These are phyloP conservation scores for Orchesella flavescens DNA, from an alignment of 2,888 invertebrate genomes.

Conservation along the genomic window DNA sequence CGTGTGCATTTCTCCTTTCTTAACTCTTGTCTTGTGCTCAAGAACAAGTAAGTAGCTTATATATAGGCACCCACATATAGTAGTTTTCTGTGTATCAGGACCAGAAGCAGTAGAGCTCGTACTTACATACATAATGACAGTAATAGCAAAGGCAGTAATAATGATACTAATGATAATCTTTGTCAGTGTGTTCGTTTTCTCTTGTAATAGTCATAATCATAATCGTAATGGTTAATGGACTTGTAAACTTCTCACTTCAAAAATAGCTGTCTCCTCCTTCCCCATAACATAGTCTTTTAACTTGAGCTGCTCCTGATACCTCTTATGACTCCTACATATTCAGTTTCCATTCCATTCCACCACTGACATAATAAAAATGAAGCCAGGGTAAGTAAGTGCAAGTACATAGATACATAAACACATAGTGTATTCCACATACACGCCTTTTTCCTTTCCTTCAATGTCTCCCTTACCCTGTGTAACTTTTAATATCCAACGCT, in stretches of 20 bases:
- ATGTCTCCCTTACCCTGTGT: not conserved
- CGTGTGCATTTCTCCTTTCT: slow-evolving; percentile 19
- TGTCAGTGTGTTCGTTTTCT: slow-evolving; percentile 58
- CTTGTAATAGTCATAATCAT: slow-evolving; percentile 60
- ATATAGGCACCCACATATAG: too few species aligned
- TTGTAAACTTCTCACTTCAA: slow-evolving; percentile 61
- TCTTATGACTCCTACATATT: not conserved
- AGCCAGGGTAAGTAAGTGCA: too few species aligned
- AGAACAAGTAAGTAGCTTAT: too few species aligned
- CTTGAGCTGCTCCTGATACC: not conserved
- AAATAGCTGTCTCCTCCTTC: slow-evolving; percentile 55
- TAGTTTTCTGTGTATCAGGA: too few species aligned
- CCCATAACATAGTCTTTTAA: slow-evolving; percentile 24
- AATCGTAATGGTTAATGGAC: slow-evolving; percentile 64
- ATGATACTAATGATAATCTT: slow-evolving; percentile 60
- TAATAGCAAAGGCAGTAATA: slow-evolving; percentile 51
- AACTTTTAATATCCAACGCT: slow-evolving; percentile 32
- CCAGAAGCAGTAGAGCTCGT: slow-evolving; percentile 8
- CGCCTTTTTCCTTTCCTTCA: too few species aligned
- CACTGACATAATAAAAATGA: not conserved
- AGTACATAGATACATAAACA: not conserved
- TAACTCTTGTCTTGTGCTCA: slow-evolving; percentile 28
- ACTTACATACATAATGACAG: slow-evolving; percentile 49
- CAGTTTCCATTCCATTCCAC: not conserved
- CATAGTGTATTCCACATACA: not conserved